A percentile compares a stretch with the other conserved stretches of the same genome.
These are phyloP conservation scores for Macrostomum lignano DNA, from an alignment of 1,140 invertebrate species.

Conservation along the genomic window DNA sequence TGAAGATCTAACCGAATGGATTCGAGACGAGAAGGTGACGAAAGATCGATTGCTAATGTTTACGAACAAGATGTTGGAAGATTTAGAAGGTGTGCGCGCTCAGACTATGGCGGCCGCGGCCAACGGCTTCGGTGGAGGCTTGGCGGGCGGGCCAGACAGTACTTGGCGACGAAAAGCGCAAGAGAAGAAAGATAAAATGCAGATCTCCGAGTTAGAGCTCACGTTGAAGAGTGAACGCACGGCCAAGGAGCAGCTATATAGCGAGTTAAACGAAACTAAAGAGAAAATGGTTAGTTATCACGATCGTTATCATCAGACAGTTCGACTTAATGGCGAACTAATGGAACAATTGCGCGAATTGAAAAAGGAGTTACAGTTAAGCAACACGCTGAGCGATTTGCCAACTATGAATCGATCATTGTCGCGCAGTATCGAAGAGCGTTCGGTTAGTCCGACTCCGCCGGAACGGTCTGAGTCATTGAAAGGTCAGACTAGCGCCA, in stretches of 20 bases:
- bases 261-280: not conserved
- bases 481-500: slow-evolving; percentile 4
- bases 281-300: not conserved
- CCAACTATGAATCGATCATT: too few species aligned
- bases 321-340: not conserved
- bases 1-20: too few species aligned
- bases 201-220: not conserved
- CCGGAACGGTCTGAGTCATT: slow-evolving; percentile 5
- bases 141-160: not conserved
- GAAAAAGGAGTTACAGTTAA: not conserved
- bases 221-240: not conserved
- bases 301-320: not conserved
- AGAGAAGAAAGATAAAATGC: not conserved
- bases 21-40: too few species aligned
- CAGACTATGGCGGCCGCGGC: too few species aligned
- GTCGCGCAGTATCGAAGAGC: not conserved
- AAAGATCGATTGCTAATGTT: too few species aligned
- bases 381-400: not conserved
- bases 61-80: too few species aligned
- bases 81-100: too few species aligned
- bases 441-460: slow-evolving; percentile 4
- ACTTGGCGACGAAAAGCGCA: not conserved
- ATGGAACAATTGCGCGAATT: not conserved
- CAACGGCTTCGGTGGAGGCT: not conserved
- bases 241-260: not conserved